Base-by-base conservation (phyloP, 2,113 vertebrate species). In the Mesocricetus auratus region DNA sequence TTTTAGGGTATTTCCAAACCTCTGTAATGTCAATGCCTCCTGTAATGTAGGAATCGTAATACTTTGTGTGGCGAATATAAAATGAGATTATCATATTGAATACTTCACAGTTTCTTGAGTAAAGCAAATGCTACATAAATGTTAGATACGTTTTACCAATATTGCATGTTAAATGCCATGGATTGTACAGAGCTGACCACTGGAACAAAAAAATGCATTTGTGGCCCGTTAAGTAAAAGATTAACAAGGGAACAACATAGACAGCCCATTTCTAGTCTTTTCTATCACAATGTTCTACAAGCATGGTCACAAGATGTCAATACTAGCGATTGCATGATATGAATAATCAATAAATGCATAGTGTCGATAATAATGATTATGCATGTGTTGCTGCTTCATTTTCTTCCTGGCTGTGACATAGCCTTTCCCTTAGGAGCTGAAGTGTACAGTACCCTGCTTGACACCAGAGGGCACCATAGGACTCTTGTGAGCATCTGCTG, bases 391-490 rank as follows among this genome's bases (percentile, higher is more conserved):
- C 33, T 56, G 75, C n/a, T 42, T 4, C 7, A 62, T 75, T 93
- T 77, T 58, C 50, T 64, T 53, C 26, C 1, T 0, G 1, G 42
- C 7, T 53, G 1, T 29, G 42, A 62, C 58, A 22, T 19, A 10
- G n/a, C 13, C 2, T 39, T 60, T 45, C 36, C 50, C 21, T 62
- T 66, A 17, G 39, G 29, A 87, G 19, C 50, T 9, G 47, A 50
- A 26, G 45, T 69, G 90, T 68, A 82, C 7, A 4, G 33, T 29
- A 45, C 11, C 29, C 4, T 3, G 1, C 31, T 0, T 13, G 92
- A 87, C 97, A 94, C 93, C 39, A 97, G 97, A 95, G 95, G 96
- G 97, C 74, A 89, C 93, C 29, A 24, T 1, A 60, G 79, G 82
- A 93, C 7, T 53, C 93, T 22, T 26, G 47, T 47, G 86, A 73